Conservation (phyloP, 1,140 invertebrate species). For the Yoshiicerus persimilis region DNA sequence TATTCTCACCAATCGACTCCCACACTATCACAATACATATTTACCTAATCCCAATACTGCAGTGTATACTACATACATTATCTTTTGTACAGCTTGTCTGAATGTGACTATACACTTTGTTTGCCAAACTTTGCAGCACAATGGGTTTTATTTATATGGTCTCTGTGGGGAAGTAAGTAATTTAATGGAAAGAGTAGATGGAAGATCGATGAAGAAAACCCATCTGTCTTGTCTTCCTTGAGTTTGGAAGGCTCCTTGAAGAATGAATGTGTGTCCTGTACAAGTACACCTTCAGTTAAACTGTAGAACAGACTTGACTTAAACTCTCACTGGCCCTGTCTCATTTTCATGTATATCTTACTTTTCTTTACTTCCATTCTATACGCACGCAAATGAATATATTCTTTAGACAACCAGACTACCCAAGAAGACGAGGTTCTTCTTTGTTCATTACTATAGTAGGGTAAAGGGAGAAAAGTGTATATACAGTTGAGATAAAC, state of each 20-base stretch:
- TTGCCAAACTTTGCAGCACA: background rate
- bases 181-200: background rate
- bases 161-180: background rate
- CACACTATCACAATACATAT: background rate
- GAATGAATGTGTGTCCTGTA: background rate
- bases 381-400: no score
- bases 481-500: no score
- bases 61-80: background rate
- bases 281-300: background rate
- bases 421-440: no score
- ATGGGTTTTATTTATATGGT: background rate
- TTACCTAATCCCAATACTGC: background rate
- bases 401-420: no score
- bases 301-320: background rate
- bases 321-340: background rate
- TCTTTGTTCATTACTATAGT: no score
- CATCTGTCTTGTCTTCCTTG: background rate
- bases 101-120: background rate
- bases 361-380: no score
- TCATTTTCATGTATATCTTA: background rate
- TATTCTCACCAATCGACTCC: background rate
- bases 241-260: background rate
- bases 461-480: no score
- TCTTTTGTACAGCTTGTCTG: background rate
- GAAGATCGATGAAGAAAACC: background rate